phyloP scores from a whole-genome alignment of 2,888 invertebrate genomes.

The Pseudeuparius sepicola region DNA sequence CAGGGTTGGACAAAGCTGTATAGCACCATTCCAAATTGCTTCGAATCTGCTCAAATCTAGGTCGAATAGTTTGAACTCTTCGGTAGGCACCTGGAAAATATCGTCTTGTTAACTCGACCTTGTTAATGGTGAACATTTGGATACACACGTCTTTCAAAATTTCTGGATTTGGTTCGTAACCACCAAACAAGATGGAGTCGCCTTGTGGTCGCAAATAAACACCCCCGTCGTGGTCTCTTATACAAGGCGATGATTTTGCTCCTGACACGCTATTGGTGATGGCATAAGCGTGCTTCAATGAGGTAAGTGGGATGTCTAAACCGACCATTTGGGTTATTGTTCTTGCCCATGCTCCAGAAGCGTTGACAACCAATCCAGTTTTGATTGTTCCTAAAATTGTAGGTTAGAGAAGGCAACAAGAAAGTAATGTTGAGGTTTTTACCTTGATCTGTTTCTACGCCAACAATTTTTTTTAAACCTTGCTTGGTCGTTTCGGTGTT shows the following conservation, averaged over 20 bases:
- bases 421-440: no score
- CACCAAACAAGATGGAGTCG: constrained; percentile 73
- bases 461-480: constrained; percentile 59
- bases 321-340: constrained; percentile 60
- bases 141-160: constrained; percentile 57
- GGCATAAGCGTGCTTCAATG: constrained; percentile 85
- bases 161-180: constrained; percentile 79
- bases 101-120: no score
- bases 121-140: no score
- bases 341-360: constrained; percentile 76
- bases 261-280: constrained; percentile 71
- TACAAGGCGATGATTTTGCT: constrained; percentile 65
- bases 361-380: constrained; percentile 69
- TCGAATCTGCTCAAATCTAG: constrained; percentile 81
- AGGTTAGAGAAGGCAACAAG: not conserved
- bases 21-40: constrained; percentile 61
- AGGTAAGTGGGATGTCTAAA: constrained; percentile 60
- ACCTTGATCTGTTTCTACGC: constrained; percentile 63
- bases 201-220: constrained; percentile 79
- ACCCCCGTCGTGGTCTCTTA: constrained; percentile 76
- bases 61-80: constrained; percentile 77
- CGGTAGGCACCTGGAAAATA: constrained; percentile 50
- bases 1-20: constrained; percentile 64
- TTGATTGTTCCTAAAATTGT: constrained; percentile 48
- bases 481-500: constrained; percentile 47